Base-by-base conservation (phyloP, 1,140 invertebrate species). In the Grapholita molesta region DNA sequence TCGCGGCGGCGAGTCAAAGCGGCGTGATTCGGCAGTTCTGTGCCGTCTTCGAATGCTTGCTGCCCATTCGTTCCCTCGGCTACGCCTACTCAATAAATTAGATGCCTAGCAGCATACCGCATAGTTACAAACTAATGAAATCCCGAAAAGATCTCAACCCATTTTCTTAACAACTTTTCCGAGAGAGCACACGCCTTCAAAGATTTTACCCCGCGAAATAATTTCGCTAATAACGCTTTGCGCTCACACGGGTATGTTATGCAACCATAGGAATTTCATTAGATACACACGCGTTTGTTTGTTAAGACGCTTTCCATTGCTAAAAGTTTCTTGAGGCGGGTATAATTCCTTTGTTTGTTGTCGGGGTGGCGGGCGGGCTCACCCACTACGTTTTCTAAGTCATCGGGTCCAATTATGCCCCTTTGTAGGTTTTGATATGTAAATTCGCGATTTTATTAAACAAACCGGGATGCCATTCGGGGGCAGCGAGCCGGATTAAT, bases 261-360 rank as follows among this genome's bases (percentile, higher is more conserved):
- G 89, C 87, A 89, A 90, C 89, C 89, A 89, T 90, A 89, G 89
- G 89, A 91, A 91, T 91, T 91, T 91, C 88, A 91, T 91, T 91
- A 91, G 85, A 91, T 90, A 91, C 89, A 91, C 88, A 91, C 88
- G 86, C 87, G 88, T 89, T 76, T 91, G 89, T 91, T 91, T 91
- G 89, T 90, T 91, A 91, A 91, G 89, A 87, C 88, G 89, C 89
- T 90, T 91, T 90, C 89, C 87, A 91, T 89, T 91, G 89, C 88
- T 89, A 91, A 90, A 91, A 91, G 89, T 91, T 91, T 91, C 89
- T 91, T 91, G 88, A 90, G 87, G 89, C 89, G 89, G 88, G 87
- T 85, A 89, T 91, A 91, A 91, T 91, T 91, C 88, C 89, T 91
- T 91, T 91, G 88, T 91, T 91, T 91, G 88, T 88, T 88, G 77